Evolutionary conservation across 1,140 invertebrate species (phyloP).

Genomic region (Hestina assimilis): DNA sequence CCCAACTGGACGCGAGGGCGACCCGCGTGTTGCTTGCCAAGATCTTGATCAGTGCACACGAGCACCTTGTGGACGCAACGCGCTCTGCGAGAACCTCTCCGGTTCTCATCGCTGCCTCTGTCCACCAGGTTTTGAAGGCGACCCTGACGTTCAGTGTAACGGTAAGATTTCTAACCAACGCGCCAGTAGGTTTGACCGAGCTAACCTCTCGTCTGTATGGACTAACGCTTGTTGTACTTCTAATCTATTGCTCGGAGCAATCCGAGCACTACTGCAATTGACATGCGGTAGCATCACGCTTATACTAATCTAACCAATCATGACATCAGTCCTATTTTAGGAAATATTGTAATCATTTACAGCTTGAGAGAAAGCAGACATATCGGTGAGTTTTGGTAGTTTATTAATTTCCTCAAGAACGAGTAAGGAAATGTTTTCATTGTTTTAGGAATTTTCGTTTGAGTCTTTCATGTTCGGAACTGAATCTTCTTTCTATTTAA

Average conservation of each 20-base stretch:
- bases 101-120: slow-evolving; percentile 90
- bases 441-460: slow-evolving; percentile 3
- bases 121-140: slow-evolving; percentile 88
- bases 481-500: slow-evolving; percentile 12
- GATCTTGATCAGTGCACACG: slow-evolving; percentile 89
- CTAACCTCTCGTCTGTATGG: slow-evolving; percentile 45
- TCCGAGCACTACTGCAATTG: slow-evolving; percentile 52
- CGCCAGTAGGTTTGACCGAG: slow-evolving; percentile 78
- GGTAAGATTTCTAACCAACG: slow-evolving; percentile 88
- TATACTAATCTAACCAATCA: slow-evolving; percentile 57
- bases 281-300: slow-evolving; percentile 67
- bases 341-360: slow-evolving; percentile 43
- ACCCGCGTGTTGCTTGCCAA: slow-evolving; percentile 83
- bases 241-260: slow-evolving; percentile 45
- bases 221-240: slow-evolving; percentile 58
- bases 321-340: slow-evolving; percentile 19
- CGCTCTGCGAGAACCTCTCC: slow-evolving; percentile 87
- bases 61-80: slow-evolving; percentile 86
- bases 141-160: slow-evolving; percentile 83
- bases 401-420: neutral
- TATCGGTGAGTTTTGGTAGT: neutral
- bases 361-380: slow-evolving; percentile 20
- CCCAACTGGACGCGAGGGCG: slow-evolving; percentile 87
- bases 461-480: slow-evolving; percentile 4
- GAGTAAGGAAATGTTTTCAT: neutral